Conservation (phyloP, 2,113 vertebrate genomes). For the Diadophis punctatus region DNA sequence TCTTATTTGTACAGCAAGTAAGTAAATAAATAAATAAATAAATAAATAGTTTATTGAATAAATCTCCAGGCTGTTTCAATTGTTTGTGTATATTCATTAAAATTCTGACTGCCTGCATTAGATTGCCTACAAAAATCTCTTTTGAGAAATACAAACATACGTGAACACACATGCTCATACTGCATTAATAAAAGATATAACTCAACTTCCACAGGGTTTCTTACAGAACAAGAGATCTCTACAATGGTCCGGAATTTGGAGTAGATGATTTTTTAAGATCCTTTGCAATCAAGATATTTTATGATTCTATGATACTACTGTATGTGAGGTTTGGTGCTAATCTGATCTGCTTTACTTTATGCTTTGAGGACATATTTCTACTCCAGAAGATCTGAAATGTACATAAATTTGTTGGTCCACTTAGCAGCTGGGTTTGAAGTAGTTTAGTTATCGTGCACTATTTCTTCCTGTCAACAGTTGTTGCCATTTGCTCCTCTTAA, state of each 20-base stretch:
- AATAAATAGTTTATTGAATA: neutral
- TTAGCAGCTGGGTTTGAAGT: neutral
- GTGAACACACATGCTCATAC: neutral
- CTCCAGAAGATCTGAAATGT: neutral
- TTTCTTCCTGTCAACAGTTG: neutral
- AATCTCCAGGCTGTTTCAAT: neutral
- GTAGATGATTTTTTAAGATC: neutral
- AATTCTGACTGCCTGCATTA: neutral
- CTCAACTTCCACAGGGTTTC: neutral
- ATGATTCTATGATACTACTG: neutral
- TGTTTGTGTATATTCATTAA: neutral
- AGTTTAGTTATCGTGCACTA: neutral
- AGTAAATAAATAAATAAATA: neutral
- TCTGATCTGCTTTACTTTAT: neutral
- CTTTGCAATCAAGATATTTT: neutral
- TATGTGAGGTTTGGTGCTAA: neutral
- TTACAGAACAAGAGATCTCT: neutral
- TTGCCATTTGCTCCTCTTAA: neutral
- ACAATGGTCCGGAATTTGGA: neutral
- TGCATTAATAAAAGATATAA: neutral
- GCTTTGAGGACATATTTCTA: neutral
- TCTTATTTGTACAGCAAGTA: neutral
- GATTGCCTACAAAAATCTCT: neutral
- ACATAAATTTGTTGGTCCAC: neutral
- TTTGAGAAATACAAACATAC: neutral